Base-by-base conservation (phyloP, 2,797 vertebrate species). In the Lemur catta region DNA sequence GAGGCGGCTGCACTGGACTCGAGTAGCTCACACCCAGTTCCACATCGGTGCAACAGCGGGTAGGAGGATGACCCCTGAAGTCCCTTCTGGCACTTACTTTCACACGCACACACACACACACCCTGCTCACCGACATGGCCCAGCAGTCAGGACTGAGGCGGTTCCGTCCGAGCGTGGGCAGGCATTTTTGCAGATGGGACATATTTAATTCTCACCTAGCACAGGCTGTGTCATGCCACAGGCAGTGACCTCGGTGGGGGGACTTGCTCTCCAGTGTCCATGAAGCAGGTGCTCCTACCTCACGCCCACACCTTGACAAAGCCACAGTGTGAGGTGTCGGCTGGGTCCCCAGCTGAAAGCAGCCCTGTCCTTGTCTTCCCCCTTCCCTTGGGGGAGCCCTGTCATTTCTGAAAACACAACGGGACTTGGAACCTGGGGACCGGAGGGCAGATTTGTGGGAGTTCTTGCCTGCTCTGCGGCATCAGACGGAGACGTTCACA, bases 201-300 rank as follows among this genome's bases (percentile, higher is more conserved):
- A 96, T 86, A 90, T 82, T 97, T 95, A 96, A 76, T 96, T 97
- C 82, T 88, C 72, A 65, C 89, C 84, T 61, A 74, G 84, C 46
- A 14, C 59, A 38, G 24, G 10, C 41, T 76, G 52, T 35, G 24
- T 74, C 92, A n/a, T 1, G 24, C 22, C 15, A 9, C 1, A 0
- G 33, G 38, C 41, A 1, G 63, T 2, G 28, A 1, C 72, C 67
- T 67, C 0, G 0, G 43, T 43, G 72, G 59, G 55, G 69, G 76
- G 89, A 28, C 7, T 67, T 41, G 33, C 6, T 13, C 20, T 80
- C 46, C 41, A 57, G 2, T 55, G 76, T 84, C 88, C 95, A 2
- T 22, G 59, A 82, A n/a, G 41, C 35, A 74, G 18, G n/a, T 22
- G n/a, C 26, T 4, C 50, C 0, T 8, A 15, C 48, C 0, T 3